A percentile compares a stretch with the other conserved stretches of the same genome.
These are phyloP conservation scores for Enteromius mattozi DNA, from an alignment of 2,797 vertebrate genomes.

Conservation along the genomic window DNA sequence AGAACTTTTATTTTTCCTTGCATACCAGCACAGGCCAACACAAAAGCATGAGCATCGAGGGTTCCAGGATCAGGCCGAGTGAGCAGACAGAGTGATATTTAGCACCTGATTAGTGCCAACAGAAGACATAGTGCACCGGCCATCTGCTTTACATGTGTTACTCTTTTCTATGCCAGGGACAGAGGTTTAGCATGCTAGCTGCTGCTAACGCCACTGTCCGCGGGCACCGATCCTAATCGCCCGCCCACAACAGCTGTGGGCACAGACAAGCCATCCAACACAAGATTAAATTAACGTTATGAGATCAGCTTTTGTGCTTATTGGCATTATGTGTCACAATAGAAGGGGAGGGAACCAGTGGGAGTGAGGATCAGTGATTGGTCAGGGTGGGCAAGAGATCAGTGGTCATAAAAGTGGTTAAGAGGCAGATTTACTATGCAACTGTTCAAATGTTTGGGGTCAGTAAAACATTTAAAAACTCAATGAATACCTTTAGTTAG, in stretches of 20 bases:
- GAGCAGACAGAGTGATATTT: slow-evolving; percentile 72
- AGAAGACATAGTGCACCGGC: slow-evolving; percentile 66
- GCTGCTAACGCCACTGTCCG: slow-evolving; percentile 34
- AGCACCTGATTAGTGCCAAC: slow-evolving; percentile 72
- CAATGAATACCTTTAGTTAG: not conserved
- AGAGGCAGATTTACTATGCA: not conserved
- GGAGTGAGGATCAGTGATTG: slow-evolving; percentile 19
- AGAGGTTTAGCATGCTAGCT: slow-evolving; percentile 59
- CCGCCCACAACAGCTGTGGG: slow-evolving; percentile 40
- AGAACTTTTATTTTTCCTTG: not conserved
- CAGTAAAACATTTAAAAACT: not conserved
- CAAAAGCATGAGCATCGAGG: not conserved
- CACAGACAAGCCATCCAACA: slow-evolving; percentile 45
- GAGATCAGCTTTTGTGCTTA: slow-evolving; percentile 54
- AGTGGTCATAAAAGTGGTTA: not conserved
- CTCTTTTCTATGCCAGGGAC: slow-evolving; percentile 68
- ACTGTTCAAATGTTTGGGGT: not conserved
- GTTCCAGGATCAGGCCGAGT: slow-evolving; percentile 25
- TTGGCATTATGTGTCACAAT: slow-evolving; percentile 44
- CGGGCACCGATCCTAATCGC: slow-evolving; percentile 55
- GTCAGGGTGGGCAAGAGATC: not conserved
- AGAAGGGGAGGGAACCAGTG: slow-evolving; percentile 24
- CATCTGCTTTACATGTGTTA: slow-evolving; percentile 78
- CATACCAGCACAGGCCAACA: slow-evolving; percentile 15
- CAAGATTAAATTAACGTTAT: slow-evolving; percentile 62